Percentiles rank a stretch among this genome's conserved stretches.
Conservation (phyloP, 2,113 vertebrate genomes). For the Forbesichthys papilliferus region DNA sequence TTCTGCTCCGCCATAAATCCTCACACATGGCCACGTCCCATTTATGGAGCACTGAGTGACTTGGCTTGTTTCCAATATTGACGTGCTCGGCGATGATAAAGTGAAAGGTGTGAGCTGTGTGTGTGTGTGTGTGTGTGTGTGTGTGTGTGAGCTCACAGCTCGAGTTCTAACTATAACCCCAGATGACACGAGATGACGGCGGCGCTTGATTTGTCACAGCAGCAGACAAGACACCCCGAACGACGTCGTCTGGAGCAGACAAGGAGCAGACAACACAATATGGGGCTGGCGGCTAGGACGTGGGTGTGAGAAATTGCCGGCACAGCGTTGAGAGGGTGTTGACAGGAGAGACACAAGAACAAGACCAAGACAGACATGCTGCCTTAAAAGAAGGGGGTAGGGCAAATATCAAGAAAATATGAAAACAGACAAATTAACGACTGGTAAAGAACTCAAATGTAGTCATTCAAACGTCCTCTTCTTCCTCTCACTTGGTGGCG, state of each 20-base stretch:
- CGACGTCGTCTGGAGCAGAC: constrained; percentile 46
- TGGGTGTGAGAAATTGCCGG: constrained; percentile 36
- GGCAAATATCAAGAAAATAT: not conserved
- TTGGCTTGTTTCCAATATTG: constrained; percentile 53
- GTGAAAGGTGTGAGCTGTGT: constrained; percentile 47
- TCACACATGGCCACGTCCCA: constrained; percentile 35
- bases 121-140: not conserved
- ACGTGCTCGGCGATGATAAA: constrained; percentile 48
- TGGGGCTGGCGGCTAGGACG: constrained; percentile 21
- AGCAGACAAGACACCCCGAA: constrained; percentile 39
- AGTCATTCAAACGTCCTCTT: constrained; percentile 13
- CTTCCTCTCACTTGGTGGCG: constrained; percentile 71
- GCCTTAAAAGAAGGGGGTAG: constrained; percentile 7
- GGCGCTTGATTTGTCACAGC: constrained; percentile 54
- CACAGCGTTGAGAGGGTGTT: constrained; percentile 1
- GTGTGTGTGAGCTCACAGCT: constrained; percentile 30
- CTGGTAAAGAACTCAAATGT: constrained; percentile 28
- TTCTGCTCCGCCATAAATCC: constrained; percentile 35
- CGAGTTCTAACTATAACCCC: constrained; percentile 25
- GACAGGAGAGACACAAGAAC: constrained; percentile 7
- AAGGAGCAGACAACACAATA: constrained; percentile 19
- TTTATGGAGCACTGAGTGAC: constrained; percentile 44
- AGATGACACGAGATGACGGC: constrained; percentile 57
- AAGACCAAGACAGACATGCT: constrained; percentile 9
- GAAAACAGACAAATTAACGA: not conserved